Evolutionary conservation across 2,113 vertebrate species (phyloP).

Genomic region (Corydoras sp.): DNA sequence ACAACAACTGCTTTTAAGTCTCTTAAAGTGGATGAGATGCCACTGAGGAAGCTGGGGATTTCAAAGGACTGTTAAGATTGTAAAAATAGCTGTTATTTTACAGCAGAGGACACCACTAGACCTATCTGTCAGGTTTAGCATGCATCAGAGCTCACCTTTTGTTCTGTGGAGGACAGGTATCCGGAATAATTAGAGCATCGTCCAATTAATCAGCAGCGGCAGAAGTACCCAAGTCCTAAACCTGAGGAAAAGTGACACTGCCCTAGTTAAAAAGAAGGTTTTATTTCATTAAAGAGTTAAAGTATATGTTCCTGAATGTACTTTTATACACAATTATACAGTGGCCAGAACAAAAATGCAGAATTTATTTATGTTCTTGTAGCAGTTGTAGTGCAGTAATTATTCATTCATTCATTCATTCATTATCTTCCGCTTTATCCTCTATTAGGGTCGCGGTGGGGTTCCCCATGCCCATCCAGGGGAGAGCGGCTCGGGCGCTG

Average conservation of each 20-base stretch:
- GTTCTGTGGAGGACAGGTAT: slow-evolving; percentile 39
- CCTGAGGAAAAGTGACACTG: too few species aligned
- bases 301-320: too few species aligned
- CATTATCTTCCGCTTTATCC: too few species aligned
- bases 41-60: slow-evolving; percentile 17
- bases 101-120: not conserved
- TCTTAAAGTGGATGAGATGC: slow-evolving; percentile 10
- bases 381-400: not conserved
- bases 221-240: too few species aligned
- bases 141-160: slow-evolving; percentile 40
- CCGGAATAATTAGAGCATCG: slow-evolving; percentile 29
- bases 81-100: slow-evolving; percentile 37
- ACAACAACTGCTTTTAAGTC: slow-evolving; percentile 39
- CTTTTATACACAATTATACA: too few species aligned
- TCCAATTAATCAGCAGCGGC: not conserved
- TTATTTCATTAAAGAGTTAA: too few species aligned
- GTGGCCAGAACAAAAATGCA: too few species aligned
- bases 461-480: too few species aligned
- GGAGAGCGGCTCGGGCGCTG: too few species aligned
- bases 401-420: too few species aligned
- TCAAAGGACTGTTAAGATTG: slow-evolving; percentile 42
- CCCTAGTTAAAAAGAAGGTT: too few species aligned
- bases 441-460: too few species aligned
- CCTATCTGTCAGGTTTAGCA: slow-evolving; percentile 29
- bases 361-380: not conserved